Conservation (phyloP, 2,797 vertebrate genomes). For the Semaprochilodus insignis region DNA sequence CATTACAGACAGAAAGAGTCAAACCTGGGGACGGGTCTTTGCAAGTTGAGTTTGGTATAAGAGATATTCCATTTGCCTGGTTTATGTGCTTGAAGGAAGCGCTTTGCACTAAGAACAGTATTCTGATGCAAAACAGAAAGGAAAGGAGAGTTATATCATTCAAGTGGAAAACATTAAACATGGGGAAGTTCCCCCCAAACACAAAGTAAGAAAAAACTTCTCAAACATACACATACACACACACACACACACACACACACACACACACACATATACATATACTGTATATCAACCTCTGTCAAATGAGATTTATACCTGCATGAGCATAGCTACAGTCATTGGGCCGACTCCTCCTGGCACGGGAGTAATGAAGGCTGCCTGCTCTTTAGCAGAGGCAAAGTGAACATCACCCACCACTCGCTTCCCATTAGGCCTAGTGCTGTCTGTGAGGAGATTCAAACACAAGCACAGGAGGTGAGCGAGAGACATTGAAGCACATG, state of each 20-base stretch:
- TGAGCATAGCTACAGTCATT: conserved; percentile 99
- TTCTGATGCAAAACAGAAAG: conserved; percentile 79
- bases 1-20: conserved; percentile 2
- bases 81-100: conserved; percentile 84
- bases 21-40: conserved; percentile 93
- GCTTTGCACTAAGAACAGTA: conserved; percentile 91
- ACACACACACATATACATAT: no score
- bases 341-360: conserved; percentile 97
- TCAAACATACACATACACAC: no score
- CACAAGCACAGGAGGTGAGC: conserved; percentile 39
- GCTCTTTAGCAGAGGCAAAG: conserved; percentile 86
- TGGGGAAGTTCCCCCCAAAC: not conserved
- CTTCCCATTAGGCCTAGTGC: conserved; percentile 87
- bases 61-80: conserved; percentile 90
- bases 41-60: conserved; percentile 84
- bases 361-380: conserved; percentile 92
- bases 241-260: no score
- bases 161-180: not conserved
- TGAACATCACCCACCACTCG: conserved; percentile 93
- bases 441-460: conserved; percentile 77
- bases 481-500: conserved; percentile 4
- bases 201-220: not conserved
- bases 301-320: conserved; percentile 82
- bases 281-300: no score
- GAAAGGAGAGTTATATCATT: not conserved